Evolutionary conservation across 2,797 vertebrate species (phyloP).

Genomic region (Phylloscopus collybita): DNA sequence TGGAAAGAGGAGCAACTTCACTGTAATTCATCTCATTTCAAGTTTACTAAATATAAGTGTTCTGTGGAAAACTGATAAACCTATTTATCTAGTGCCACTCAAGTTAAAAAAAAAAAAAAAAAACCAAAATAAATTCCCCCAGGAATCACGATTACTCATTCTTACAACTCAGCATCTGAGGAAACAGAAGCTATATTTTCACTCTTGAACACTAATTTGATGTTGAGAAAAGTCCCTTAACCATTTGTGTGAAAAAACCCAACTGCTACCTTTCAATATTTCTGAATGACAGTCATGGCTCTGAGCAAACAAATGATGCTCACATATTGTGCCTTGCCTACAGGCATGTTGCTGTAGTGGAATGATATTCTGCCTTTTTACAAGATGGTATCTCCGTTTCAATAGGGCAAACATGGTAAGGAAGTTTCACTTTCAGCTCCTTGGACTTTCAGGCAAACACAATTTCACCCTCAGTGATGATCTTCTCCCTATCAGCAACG

Average conservation of each 20-base stretch:
- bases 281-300: slow-evolving; percentile 60
- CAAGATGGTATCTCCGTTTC: slow-evolving; percentile 53
- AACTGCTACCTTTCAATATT: slow-evolving; percentile 66
- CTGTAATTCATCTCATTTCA: not conserved
- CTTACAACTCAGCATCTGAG: slow-evolving; percentile 50
- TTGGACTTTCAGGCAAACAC: slow-evolving; percentile 28
- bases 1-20: not conserved
- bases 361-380: slow-evolving; percentile 32
- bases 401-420: slow-evolving; percentile 32
- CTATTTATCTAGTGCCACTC: slow-evolving; percentile 6
- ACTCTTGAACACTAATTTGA: slow-evolving; percentile 44
- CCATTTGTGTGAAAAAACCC: slow-evolving; percentile 61
- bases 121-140: not conserved
- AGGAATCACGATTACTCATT: slow-evolving; percentile 37
- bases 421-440: not conserved
- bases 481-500: not conserved
- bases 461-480: not conserved
- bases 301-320: slow-evolving; percentile 63
- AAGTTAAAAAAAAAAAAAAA: not conserved
- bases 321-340: slow-evolving; percentile 66
- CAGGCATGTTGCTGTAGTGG: slow-evolving; percentile 54
- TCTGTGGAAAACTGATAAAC: slow-evolving; percentile 30
- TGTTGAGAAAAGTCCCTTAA: slow-evolving; percentile 62
- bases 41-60: slow-evolving; percentile 10
- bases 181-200: slow-evolving; percentile 56